Evolutionary conservation across 2,797 vertebrate genomes (phyloP).

Genomic region (Hephaestus fuliginosus): DNA sequence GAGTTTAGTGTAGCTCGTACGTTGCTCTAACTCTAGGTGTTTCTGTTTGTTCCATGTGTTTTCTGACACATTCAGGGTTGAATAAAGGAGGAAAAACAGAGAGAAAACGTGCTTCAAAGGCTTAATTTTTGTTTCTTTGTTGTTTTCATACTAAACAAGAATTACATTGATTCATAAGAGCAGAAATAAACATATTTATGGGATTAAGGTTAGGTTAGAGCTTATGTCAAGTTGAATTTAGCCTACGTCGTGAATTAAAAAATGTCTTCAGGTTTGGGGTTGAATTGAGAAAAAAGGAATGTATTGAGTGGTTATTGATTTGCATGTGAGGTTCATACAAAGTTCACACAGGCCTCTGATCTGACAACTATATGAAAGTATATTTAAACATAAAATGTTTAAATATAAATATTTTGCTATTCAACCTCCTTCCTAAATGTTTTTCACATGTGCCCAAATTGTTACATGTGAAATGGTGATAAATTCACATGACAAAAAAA

Average conservation of each 20-base stretch:
- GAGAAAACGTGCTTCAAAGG: background rate
- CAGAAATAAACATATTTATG: background rate
- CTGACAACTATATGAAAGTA: too few relatives aligned
- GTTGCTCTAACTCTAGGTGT: background rate
- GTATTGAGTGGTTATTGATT: background rate
- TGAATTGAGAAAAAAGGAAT: background rate
- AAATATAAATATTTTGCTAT: too few relatives aligned
- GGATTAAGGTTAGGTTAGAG: background rate
- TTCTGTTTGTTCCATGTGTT: slow-evolving; percentile 7
- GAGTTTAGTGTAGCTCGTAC: background rate
- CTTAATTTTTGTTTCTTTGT: background rate
- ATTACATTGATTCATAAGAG: background rate
- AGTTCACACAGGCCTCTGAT: too few relatives aligned
- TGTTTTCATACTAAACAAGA: background rate
- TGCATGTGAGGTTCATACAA: background rate
- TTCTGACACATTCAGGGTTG: background rate
- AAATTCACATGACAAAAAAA: background rate
- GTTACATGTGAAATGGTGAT: background rate
- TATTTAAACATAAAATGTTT: too few relatives aligned
- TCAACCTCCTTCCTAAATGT: too few relatives aligned
- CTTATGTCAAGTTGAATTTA: background rate
- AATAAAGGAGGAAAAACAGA: background rate
- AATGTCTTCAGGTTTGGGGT: background rate
- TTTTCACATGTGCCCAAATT: background rate
- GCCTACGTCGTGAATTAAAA: background rate